Percentiles rank a stretch among this genome's conserved stretches.
Evolutionary conservation across 2,797 vertebrate genomes (phyloP).

Genomic region (Xyrichtys novacula): DNA sequence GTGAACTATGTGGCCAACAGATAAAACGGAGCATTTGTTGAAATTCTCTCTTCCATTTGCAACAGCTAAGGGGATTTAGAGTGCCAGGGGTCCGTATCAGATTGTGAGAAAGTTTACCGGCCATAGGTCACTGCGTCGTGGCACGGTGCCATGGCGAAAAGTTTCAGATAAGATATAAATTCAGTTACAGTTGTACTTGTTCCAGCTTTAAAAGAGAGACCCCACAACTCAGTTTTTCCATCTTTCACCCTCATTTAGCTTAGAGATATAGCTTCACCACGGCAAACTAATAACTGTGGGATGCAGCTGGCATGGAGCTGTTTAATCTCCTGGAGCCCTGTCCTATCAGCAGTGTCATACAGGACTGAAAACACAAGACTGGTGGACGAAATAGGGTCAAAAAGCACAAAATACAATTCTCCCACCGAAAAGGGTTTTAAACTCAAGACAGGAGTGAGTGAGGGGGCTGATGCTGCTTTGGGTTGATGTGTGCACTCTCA

Average conservation of each 20-base stretch:
- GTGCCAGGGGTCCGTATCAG: conserved; percentile 34
- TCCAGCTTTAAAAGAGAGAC: conserved; percentile 27
- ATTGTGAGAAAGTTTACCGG: conserved; percentile 47
- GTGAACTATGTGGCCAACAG: conserved; percentile 13
- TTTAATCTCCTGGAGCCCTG: background rate
- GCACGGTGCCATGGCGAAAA: conserved; percentile 15
- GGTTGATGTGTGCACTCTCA: conserved; percentile 5
- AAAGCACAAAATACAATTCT: background rate
- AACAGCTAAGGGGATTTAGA: conserved; percentile 45
- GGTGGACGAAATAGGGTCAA: background rate
- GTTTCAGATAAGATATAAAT: conserved; percentile 46
- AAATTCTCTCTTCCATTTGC: conserved; percentile 28
- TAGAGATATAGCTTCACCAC: conserved; percentile 11
- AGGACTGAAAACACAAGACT: background rate
- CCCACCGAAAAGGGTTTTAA: background rate
- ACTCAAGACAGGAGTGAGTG: background rate
- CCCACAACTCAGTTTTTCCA: conserved; percentile 12
- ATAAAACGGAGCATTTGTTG: conserved; percentile 36
- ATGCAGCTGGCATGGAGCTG: conserved; percentile 1
- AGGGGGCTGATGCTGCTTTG: background rate
- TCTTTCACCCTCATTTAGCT: conserved; percentile 35
- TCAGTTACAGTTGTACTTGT: conserved; percentile 18
- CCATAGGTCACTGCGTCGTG: conserved; percentile 35
- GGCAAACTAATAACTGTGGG: conserved; percentile 9
- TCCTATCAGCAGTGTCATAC: background rate